Evolutionary conservation across 2,797 vertebrate species (phyloP).

Genomic region (Anableps anableps): DNA sequence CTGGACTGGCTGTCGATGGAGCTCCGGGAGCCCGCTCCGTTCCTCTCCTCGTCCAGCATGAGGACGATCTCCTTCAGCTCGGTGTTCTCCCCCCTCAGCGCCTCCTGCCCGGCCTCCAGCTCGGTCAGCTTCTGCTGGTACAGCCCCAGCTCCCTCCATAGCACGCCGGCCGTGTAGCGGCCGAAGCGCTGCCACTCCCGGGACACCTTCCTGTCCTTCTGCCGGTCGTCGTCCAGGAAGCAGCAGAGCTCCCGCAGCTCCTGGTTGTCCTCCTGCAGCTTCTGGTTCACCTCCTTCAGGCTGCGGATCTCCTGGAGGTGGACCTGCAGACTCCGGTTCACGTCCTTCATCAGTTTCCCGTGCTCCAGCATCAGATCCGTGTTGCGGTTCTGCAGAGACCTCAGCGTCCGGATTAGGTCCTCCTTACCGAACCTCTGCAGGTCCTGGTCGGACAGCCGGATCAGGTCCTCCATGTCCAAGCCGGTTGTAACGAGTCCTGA

Average conservation of each 20-base stretch:
- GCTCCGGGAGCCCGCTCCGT: constrained; percentile 91
- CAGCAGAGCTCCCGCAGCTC: constrained; percentile 96
- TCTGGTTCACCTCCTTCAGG: constrained; percentile 95
- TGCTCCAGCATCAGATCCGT: constrained; percentile 95
- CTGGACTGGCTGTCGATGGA: constrained; percentile 97
- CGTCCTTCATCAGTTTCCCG: constrained; percentile 94
- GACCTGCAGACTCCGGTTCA: constrained; percentile 92
- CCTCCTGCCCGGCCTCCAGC: constrained; percentile 92
- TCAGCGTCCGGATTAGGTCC: constrained; percentile 87
- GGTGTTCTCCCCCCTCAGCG: constrained; percentile 87
- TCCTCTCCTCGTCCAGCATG: constrained; percentile 94
- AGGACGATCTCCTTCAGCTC: constrained; percentile 95
- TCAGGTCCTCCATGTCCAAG: constrained; percentile 77
- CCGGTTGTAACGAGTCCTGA: background rate
- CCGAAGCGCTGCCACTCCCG: constrained; percentile 97
- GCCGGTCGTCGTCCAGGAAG: constrained; percentile 94
- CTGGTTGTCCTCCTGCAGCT: constrained; percentile 94
- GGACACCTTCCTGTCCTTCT: constrained; percentile 93
- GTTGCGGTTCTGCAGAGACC: constrained; percentile 85
- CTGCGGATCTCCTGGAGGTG: constrained; percentile 95
- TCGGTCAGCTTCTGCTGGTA: constrained; percentile 92
- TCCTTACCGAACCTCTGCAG: constrained; percentile 90
- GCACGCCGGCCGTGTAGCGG: constrained; percentile 89
- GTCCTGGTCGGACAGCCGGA: constrained; percentile 90
- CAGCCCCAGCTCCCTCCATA: constrained; percentile 92